A percentile compares a stretch with the other conserved stretches of the same genome.
phyloP scores from a whole-genome alignment of 1,140 invertebrate genomes.

The Helicorthomorpha holstii region DNA sequence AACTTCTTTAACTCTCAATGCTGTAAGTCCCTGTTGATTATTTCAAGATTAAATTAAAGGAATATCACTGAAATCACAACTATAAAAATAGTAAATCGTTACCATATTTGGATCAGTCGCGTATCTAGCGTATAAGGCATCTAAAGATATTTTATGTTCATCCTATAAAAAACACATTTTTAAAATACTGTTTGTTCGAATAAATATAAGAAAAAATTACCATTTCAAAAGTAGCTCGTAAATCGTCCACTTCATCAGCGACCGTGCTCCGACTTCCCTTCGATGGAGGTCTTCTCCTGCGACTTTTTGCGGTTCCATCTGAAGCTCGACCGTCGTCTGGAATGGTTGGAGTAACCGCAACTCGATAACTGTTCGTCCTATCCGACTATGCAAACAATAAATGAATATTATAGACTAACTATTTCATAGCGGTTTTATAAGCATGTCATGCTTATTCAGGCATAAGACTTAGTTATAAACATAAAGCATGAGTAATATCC shows the following conservation, averaged over 20 bases:
- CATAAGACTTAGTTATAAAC: no score
- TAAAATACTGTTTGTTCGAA: no score
- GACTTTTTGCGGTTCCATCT: slow-evolving; percentile 62
- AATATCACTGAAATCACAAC: no score
- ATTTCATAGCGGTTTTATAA: no score
- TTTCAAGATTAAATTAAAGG: neutral
- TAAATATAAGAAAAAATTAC: no score
- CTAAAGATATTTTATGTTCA: slow-evolving; percentile 7
- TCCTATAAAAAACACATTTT: no score
- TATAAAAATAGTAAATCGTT: no score
- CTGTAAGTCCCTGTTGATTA: slow-evolving; percentile 56
- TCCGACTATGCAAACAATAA: neutral
- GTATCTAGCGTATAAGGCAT: slow-evolving; percentile 7
- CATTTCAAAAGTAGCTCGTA: slow-evolving; percentile 2
- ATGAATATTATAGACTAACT: no score
- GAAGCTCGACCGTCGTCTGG: slow-evolving; percentile 40
- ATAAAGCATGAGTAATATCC: no score
- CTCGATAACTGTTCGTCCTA: slow-evolving; percentile 5
- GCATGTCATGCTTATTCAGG: no score
- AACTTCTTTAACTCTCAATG: slow-evolving; percentile 81
- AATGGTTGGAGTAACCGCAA: slow-evolving; percentile 6
- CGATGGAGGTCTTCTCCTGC: slow-evolving; percentile 1
- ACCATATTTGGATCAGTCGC: slow-evolving; percentile 8
- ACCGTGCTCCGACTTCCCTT: slow-evolving; percentile 5
- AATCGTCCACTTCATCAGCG: slow-evolving; percentile 2